Evolutionary conservation across 2,888 invertebrate species (phyloP).

Genomic region (Meghimatium bilineatum): DNA sequence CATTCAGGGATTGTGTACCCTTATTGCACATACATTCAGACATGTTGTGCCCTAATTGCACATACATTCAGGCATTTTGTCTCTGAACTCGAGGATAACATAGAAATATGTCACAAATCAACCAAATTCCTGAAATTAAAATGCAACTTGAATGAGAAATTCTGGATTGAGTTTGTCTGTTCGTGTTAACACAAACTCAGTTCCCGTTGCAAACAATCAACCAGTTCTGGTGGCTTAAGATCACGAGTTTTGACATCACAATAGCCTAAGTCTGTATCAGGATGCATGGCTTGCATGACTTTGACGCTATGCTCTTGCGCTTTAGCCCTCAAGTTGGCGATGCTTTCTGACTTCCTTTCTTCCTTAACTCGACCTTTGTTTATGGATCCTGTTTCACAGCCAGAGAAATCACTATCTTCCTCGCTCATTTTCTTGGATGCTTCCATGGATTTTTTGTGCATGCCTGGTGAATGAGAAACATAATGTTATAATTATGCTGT

Average conservation of each 20-base stretch:
- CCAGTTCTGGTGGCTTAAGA: background rate
- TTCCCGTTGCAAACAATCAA: conserved; percentile 4
- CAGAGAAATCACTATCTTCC: conserved; percentile 81
- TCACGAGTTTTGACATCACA: conserved; percentile 8
- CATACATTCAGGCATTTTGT: no score
- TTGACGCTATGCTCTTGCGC: conserved; percentile 89
- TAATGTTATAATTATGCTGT: no score
- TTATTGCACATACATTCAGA: no score
- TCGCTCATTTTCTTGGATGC: conserved; percentile 96
- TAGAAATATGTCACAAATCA: no score
- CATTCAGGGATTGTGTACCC: no score
- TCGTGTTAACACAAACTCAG: background rate
- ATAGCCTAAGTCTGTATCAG: conserved; percentile 46
- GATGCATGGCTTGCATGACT: conserved; percentile 63
- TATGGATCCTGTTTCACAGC: conserved; percentile 58
- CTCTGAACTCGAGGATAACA: no score
- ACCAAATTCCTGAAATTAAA: no score
- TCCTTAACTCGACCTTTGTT: conserved; percentile 74
- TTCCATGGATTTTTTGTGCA: conserved; percentile 99
- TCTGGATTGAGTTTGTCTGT: no score
- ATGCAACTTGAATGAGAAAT: no score
- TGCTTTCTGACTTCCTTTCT: conserved; percentile 88
- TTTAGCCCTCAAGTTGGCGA: conserved; percentile 94
- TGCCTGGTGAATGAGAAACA: conserved; percentile 83
- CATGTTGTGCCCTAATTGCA: no score